phyloP scores from a whole-genome alignment of 2,113 vertebrate species.

The Coracopsis vasa region DNA sequence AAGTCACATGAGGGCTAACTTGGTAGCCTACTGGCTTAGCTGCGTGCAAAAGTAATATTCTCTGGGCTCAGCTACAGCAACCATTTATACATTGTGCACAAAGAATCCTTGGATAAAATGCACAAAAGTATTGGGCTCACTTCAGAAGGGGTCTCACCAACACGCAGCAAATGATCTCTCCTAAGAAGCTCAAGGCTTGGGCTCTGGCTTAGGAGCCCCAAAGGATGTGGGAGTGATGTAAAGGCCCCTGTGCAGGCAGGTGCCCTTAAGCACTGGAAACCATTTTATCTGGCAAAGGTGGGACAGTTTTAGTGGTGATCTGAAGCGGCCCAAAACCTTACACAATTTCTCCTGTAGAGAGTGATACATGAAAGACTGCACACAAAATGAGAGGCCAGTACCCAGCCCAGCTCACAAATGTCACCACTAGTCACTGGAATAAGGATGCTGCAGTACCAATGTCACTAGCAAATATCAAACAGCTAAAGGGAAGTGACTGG shows the following conservation, averaged over 20 bases:
- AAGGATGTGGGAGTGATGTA: neutral
- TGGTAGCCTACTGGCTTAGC: neutral
- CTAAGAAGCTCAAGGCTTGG: neutral
- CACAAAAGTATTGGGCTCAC: neutral
- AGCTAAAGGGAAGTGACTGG: neutral
- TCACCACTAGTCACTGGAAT: neutral
- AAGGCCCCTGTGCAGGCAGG: neutral
- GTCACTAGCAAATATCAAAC: neutral
- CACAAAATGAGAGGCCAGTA: neutral
- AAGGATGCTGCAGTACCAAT: neutral
- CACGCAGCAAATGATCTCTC: neutral
- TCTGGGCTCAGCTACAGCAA: neutral
- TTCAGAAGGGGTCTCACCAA: neutral
- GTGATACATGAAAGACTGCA: neutral
- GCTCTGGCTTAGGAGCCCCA: neutral
- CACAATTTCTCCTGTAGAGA: neutral
- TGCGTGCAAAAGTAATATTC: neutral
- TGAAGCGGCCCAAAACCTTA: neutral
- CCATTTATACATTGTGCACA: fast-evolving
- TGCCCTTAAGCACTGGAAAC: neutral
- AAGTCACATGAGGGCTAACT: neutral
- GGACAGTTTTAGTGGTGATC: neutral
- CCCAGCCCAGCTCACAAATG: neutral
- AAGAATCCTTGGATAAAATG: neutral
- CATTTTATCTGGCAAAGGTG: neutral